Percentiles rank a stretch among this genome's conserved stretches.
phyloP scores from a whole-genome alignment of 2,888 invertebrate species.

The Oscheius sp. region DNA sequence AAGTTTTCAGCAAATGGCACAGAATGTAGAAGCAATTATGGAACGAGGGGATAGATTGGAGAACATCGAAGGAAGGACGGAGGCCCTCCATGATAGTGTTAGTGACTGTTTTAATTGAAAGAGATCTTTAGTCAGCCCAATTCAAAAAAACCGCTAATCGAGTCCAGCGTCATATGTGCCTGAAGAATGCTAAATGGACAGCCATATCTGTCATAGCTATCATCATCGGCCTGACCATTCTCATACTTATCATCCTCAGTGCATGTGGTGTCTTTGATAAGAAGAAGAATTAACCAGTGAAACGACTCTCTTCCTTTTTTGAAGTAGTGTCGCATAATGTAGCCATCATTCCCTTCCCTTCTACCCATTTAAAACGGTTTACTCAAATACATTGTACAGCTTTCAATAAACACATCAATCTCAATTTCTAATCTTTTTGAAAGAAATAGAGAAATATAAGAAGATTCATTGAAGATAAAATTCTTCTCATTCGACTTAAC shows the following conservation, averaged over 20 bases:
- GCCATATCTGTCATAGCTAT: slow-evolving; percentile 50
- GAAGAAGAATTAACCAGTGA: slow-evolving; percentile 15
- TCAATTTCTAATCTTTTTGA: too few relatives aligned
- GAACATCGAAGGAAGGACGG: slow-evolving; percentile 57
- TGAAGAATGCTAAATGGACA: slow-evolving; percentile 67
- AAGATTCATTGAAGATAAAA: too few relatives aligned
- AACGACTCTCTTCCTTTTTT: background rate
- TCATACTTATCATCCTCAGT: slow-evolving; percentile 39
- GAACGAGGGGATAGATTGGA: slow-evolving; percentile 68
- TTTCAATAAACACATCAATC: too few relatives aligned
- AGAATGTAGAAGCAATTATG: slow-evolving; percentile 65
- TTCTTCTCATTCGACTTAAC: too few relatives aligned
- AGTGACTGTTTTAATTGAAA: slow-evolving; percentile 5
- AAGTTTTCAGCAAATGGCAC: slow-evolving; percentile 62
- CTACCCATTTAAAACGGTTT: background rate
- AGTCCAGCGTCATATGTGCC: slow-evolving; percentile 66
- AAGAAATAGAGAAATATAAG: too few relatives aligned
- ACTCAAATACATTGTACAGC: too few relatives aligned
- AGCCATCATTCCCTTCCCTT: background rate
- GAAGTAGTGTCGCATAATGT: background rate
- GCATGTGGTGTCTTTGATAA: slow-evolving; percentile 39
- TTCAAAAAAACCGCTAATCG: slow-evolving; percentile 65
- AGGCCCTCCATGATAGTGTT: slow-evolving; percentile 56
- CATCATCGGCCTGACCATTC: slow-evolving; percentile 34
- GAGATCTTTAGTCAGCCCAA: slow-evolving; percentile 43